These are phyloP conservation scores for Exocentrus adspersus DNA, from an alignment of 2,888 invertebrate genomes.

Conservation along the genomic window DNA sequence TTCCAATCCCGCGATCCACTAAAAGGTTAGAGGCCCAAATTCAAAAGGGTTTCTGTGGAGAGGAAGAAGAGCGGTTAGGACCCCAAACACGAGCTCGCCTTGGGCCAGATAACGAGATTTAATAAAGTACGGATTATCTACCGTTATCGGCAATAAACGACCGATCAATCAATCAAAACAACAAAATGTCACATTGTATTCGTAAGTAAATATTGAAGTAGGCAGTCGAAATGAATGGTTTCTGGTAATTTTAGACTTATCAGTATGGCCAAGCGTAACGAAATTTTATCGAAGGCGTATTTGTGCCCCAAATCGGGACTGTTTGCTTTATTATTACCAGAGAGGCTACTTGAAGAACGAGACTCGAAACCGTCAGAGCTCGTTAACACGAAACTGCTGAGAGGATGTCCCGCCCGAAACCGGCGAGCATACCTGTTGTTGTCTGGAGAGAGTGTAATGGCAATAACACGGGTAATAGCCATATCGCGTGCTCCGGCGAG, in stretches of 20 bases:
- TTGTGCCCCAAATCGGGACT: no score
- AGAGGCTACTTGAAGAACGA: no score
- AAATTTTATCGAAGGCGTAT: background rate
- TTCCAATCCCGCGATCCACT: no score
- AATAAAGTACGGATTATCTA: conserved; percentile 23
- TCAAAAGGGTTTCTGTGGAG: no score
- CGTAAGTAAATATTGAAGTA: conserved; percentile 34
- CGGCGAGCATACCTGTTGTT: conserved; percentile 34
- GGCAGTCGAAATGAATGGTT: conserved; percentile 23
- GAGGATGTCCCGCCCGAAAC: background rate
- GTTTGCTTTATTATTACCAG: no score
- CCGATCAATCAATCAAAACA: conserved; percentile 41
- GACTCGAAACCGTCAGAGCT: no score
- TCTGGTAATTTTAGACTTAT: conserved; percentile 27
- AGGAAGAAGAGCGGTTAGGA: background rate
- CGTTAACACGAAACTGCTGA: background rate
- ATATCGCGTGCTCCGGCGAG: conserved; percentile 56
- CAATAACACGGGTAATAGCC: conserved; percentile 52
- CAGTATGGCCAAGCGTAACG: conserved; percentile 25
- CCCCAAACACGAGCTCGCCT: conserved; percentile 6
- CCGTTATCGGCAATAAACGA: conserved; percentile 33
- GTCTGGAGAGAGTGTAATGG: conserved; percentile 39
- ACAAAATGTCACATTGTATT: conserved; percentile 38
- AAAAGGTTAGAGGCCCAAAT: no score
- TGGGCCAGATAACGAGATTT: conserved; percentile 18